Evolutionary conservation across 2,113 vertebrate genomes (phyloP), one percentile per base, ranked within the genome.

Genomic region (Daubentonia madagascariensis): DNA sequence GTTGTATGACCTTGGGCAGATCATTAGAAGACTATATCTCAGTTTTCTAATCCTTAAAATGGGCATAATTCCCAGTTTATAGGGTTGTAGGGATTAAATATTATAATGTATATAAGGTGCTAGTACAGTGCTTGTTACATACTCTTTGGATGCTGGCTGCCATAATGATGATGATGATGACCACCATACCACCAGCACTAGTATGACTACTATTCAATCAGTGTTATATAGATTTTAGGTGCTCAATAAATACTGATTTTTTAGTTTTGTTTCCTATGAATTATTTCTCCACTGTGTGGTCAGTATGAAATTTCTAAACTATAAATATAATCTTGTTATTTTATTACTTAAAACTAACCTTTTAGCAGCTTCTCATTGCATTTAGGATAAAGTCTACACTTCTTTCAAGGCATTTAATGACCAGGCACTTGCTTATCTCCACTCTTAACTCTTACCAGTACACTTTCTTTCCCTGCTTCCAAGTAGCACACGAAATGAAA

Each of bases 41-140:
- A 72, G 37, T 92, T 95, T 96, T 84, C 50, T 90, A 40, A 73
- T 84, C 48, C 97, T 97, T 81, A 80, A 96, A 87, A 61, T 84
- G 45, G 63, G 18, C 40, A 25, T 72, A 43, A 32, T 91, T 97
- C 35, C 43, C 4, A 70, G 5, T 80, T 92, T 57, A 79, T 61
- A 84, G 76, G 12, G 20, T 88, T 89, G 8, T 73, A 79, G 80
- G 37, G 14, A 75, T 75, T 94, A 85, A 94, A 95, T 87, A 8
- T 79, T 37, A 50, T 80, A 61, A 45, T 70, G 2, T 92, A 22
- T 91, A 10, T 93, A 57, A 89, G 92, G 30, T 65, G 23, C 40
- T 45, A 80, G 30, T 40, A 43, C 23, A 57, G 43, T 57, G 0
- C 52, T 76, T 89, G 4, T 52, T 80, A 35, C 30, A n/a, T 40